Conservation (phyloP, 2,888 invertebrate species). For the Mythimna loreyi region DNA sequence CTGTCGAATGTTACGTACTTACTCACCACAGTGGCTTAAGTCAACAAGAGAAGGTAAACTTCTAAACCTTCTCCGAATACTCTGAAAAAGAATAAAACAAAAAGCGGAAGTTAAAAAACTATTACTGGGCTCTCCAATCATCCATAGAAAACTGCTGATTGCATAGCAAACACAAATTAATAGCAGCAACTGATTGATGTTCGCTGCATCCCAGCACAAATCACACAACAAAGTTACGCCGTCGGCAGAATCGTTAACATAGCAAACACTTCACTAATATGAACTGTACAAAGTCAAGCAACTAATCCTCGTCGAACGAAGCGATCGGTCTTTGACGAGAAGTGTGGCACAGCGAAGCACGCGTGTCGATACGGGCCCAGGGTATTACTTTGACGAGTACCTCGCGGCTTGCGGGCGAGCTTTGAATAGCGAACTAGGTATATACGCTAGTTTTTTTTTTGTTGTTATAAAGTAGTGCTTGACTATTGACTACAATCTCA, state of each 20-base stretch:
- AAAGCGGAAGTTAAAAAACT: neutral
- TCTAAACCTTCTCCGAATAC: too few species aligned
- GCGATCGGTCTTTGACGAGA: neutral
- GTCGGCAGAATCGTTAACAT: neutral
- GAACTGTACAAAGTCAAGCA: neutral
- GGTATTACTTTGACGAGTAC: neutral
- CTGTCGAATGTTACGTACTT: neutral
- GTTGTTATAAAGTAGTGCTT: too few species aligned
- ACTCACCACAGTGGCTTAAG: neutral
- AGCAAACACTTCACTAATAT: neutral
- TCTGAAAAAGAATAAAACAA: neutral
- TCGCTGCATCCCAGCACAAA: neutral
- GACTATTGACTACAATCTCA: too few species aligned
- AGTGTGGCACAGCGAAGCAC: neutral
- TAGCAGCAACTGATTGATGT: neutral
- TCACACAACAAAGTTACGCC: neutral
- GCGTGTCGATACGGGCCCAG: neutral
- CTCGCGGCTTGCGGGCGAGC: neutral
- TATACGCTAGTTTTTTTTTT: too few species aligned
- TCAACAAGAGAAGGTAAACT: neutral
- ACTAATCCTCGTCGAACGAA: neutral
- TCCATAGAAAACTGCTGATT: neutral
- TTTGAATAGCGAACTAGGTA: neutral
- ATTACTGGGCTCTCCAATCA: neutral
- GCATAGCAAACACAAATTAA: neutral